A percentile compares a stretch with the other conserved stretches of the same genome.
Evolutionary conservation across 2,888 invertebrate genomes (phyloP).

Genomic region (Beris chalybata): DNA sequence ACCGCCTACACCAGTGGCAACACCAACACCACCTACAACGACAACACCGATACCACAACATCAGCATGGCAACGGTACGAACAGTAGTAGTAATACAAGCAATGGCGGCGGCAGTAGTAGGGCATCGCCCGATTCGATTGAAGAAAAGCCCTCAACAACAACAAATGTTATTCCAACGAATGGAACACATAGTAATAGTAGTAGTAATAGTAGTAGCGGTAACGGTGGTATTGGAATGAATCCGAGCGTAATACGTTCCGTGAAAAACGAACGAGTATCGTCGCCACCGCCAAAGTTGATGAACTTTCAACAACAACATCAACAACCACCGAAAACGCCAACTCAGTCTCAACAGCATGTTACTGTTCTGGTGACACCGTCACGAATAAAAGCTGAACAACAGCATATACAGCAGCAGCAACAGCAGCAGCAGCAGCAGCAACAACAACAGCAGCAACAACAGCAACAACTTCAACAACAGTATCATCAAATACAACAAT

Average conservation of each 20-base stretch:
- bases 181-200: slow-evolving; percentile 24
- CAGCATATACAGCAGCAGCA: slow-evolving; percentile 44
- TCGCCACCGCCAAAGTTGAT: slow-evolving; percentile 53
- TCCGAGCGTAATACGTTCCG: slow-evolving; percentile 55
- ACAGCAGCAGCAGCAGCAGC: slow-evolving; percentile 42
- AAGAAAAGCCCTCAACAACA: slow-evolving; percentile 52
- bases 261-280: slow-evolving; percentile 54
- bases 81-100: slow-evolving; percentile 47
- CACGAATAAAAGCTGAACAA: slow-evolving; percentile 56
- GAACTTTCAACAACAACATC: slow-evolving; percentile 45
- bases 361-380: slow-evolving; percentile 59
- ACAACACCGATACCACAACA: slow-evolving; percentile 49
- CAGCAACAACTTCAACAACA: slow-evolving; percentile 47
- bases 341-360: slow-evolving; percentile 47
- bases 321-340: slow-evolving; percentile 34
- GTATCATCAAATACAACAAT: slow-evolving; percentile 49
- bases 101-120: slow-evolving; percentile 50
- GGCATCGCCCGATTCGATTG: slow-evolving; percentile 54
- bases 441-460: slow-evolving; percentile 46
- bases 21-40: slow-evolving; percentile 43
- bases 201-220: slow-evolving; percentile 33
- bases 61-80: slow-evolving; percentile 51
- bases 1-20: slow-evolving; percentile 40
- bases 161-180: slow-evolving; percentile 21
- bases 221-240: slow-evolving; percentile 42